A percentile compares a stretch with the other conserved stretches of the same genome.
phyloP scores from a whole-genome alignment of 2,113 vertebrate genomes.

The Myrmecobius fasciatus region DNA sequence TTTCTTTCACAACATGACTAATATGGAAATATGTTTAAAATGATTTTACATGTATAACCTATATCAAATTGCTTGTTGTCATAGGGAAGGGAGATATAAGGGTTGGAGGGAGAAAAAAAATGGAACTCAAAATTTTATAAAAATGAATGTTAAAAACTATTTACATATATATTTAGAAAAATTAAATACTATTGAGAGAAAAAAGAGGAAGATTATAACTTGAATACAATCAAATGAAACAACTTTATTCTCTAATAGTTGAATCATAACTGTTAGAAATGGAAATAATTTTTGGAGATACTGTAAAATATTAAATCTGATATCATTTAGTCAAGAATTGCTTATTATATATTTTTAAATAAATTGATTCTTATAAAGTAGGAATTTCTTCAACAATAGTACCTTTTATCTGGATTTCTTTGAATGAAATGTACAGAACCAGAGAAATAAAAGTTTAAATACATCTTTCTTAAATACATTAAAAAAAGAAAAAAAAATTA shows the following conservation, averaged over 20 bases:
- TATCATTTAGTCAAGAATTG: slow-evolving; percentile 7
- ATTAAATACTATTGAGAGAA: too few species aligned
- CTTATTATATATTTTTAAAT: background rate
- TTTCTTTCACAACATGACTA: too few species aligned
- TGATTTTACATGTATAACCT: too few species aligned
- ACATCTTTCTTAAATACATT: background rate
- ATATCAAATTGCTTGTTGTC: too few species aligned
- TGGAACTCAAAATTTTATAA: too few species aligned
- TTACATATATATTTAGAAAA: too few species aligned
- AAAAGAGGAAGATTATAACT: background rate
- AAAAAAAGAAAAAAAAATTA: background rate
- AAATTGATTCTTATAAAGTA: background rate
- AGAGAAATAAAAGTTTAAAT: background rate
- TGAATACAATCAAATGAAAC: slow-evolving; percentile 40
- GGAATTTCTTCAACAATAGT: background rate
- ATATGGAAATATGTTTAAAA: too few species aligned
- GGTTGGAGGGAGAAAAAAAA: too few species aligned
- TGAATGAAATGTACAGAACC: background rate
- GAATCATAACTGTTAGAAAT: slow-evolving; percentile 44
- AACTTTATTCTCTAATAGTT: slow-evolving; percentile 45
- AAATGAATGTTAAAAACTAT: too few species aligned
- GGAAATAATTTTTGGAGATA: slow-evolving; percentile 34
- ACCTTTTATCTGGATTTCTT: background rate
- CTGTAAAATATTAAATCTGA: slow-evolving; percentile 26
- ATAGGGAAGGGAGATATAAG: too few species aligned